These are phyloP conservation scores for Gnathonemus echidnorhynchus DNA, from an alignment of 2,113 vertebrate species.

Conservation along the genomic window DNA sequence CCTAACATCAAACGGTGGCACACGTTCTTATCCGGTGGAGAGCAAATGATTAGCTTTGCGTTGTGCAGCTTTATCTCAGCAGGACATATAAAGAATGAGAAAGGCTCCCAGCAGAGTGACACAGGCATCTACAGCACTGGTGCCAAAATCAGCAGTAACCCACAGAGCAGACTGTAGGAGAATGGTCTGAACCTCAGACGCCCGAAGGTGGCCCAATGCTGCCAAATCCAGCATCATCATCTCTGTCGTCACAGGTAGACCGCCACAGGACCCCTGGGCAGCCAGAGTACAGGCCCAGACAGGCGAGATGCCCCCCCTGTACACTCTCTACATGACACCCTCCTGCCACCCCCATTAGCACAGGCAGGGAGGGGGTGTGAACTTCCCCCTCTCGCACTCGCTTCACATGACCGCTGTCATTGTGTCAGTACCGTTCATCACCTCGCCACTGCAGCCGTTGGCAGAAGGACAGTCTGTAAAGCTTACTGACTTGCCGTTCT, in stretches of 20 bases:
- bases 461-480: no score
- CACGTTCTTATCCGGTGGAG: not conserved
- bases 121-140: not conserved
- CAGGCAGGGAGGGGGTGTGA: not conserved
- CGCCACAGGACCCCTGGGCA: not conserved
- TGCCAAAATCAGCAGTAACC: not conserved
- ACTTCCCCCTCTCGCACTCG: not conserved
- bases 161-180: not conserved
- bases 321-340: not conserved
- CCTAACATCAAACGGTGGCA: not conserved
- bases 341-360: not conserved
- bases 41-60: not conserved
- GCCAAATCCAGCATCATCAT: not conserved
- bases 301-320: not conserved
- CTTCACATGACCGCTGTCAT: not conserved
- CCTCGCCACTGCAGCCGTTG: no score
- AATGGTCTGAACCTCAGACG: not conserved
- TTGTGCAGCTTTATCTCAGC: not conserved
- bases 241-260: not conserved
- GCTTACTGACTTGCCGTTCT: not conserved
- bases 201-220: not conserved
- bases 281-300: not conserved
- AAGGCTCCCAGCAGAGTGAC: not conserved
- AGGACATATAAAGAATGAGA: not conserved
- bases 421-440: not conserved